Evolutionary conservation across 1,140 invertebrate genomes (phyloP).

Genomic region (Drosophila miranda): DNA sequence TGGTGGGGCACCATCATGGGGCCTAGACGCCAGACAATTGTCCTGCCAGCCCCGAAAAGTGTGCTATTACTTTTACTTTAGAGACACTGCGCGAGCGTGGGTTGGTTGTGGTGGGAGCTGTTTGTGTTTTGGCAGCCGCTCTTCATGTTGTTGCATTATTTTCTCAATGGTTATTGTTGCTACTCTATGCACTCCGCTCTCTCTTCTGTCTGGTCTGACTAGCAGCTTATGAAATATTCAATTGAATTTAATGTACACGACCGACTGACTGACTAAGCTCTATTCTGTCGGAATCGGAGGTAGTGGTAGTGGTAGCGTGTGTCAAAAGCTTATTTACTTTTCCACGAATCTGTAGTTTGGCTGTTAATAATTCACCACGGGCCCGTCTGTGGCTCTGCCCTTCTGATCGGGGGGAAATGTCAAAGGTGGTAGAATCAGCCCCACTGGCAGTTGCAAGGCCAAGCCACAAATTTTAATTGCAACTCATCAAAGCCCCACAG

Average conservation of each 20-base stretch:
- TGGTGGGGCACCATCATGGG: constrained; percentile 40
- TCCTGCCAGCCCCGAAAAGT: constrained; percentile 47
- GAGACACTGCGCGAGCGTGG: too few relatives aligned
- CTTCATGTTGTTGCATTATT: constrained; percentile 45
- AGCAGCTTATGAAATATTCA: constrained; percentile 68
- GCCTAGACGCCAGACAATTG: constrained; percentile 28
- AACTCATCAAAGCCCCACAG: constrained; percentile 46
- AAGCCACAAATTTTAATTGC: constrained; percentile 56
- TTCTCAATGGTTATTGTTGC: constrained; percentile 14
- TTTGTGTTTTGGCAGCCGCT: constrained; percentile 47
- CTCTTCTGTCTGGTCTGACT: constrained; percentile 57
- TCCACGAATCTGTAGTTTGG: too few relatives aligned
- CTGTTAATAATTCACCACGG: too few relatives aligned
- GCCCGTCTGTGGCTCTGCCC: too few relatives aligned
- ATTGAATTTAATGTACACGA: constrained; percentile 69
- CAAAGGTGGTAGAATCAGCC: too few relatives aligned
- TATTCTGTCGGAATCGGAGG: too few relatives aligned
- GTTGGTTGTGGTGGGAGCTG: too few relatives aligned
- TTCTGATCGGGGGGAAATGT: too few relatives aligned
- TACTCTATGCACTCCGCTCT: constrained; percentile 10
- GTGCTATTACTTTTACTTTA: constrained; percentile 51
- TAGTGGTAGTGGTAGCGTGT: too few relatives aligned
- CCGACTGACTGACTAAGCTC: constrained; percentile 61
- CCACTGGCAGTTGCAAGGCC: constrained; percentile 28
- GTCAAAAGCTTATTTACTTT: too few relatives aligned